These are phyloP conservation scores for Diorhabda sublineata DNA, from an alignment of 1,140 invertebrate genomes.

Conservation along the genomic window DNA sequence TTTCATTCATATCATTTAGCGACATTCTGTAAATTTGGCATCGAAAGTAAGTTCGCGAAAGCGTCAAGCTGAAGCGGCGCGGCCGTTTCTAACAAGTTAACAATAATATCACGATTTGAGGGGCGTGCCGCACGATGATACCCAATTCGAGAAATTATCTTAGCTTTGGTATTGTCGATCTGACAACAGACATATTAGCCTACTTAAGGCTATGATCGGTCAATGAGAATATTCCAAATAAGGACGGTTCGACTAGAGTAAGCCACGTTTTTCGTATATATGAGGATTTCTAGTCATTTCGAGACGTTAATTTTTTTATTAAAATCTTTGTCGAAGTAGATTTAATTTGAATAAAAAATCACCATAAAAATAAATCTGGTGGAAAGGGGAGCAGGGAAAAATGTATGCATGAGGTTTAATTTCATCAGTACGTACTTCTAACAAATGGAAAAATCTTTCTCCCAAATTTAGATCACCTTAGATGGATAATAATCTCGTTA, in stretches of 20 bases:
- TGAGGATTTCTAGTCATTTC: too few relatives aligned
- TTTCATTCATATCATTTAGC: not conserved
- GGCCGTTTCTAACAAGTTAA: slow-evolving; percentile 30
- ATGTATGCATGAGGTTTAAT: too few relatives aligned
- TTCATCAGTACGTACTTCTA: too few relatives aligned
- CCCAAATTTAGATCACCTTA: too few relatives aligned
- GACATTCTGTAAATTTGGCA: slow-evolving; percentile 17
- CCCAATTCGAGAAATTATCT: slow-evolving; percentile 35
- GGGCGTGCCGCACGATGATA: slow-evolving; percentile 39
- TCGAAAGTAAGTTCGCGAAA: slow-evolving; percentile 34
- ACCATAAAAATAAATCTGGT: too few relatives aligned
- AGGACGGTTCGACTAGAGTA: not conserved
- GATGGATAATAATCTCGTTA: too few relatives aligned
- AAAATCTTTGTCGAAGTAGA: too few relatives aligned
- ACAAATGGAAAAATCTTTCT: too few relatives aligned
- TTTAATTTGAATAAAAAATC: too few relatives aligned
- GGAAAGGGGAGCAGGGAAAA: too few relatives aligned
- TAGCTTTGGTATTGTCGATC: slow-evolving; percentile 30
- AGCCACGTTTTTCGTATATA: too few relatives aligned
- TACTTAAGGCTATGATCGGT: not conserved
- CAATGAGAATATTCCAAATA: slow-evolving; percentile 1
- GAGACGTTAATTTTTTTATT: too few relatives aligned
- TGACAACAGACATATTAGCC: slow-evolving; percentile 17
- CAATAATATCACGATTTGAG: slow-evolving; percentile 36
- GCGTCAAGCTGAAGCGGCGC: slow-evolving; percentile 11